phyloP scores from a whole-genome alignment of 2,888 invertebrate genomes.

The Achlya flavicornis region DNA sequence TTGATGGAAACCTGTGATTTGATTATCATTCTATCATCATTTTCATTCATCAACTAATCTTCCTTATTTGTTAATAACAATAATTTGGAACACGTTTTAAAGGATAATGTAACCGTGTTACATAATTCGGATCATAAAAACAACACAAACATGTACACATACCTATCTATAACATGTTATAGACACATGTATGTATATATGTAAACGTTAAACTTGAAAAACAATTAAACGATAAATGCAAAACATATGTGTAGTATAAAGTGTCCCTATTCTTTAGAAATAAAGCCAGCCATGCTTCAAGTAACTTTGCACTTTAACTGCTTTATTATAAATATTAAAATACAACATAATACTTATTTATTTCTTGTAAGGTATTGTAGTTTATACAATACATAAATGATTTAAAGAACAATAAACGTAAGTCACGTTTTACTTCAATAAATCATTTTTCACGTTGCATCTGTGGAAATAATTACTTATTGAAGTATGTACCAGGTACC shows the following conservation, averaged over 20 bases:
- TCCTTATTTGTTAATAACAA: too few relatives aligned
- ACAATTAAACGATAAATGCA: background rate
- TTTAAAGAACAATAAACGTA: background rate
- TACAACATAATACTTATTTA: background rate
- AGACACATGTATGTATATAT: background rate
- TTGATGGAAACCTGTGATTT: too few relatives aligned
- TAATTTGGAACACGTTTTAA: too few relatives aligned
- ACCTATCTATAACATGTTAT: background rate
- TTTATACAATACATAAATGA: background rate
- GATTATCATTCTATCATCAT: too few relatives aligned
- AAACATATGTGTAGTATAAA: background rate
- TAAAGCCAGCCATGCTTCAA: background rate
- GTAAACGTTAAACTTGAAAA: background rate
- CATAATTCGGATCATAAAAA: too few relatives aligned
- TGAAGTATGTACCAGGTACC: too few relatives aligned
- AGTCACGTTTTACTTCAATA: constrained; percentile 12
- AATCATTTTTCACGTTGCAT: constrained; percentile 20
- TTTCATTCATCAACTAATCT: too few relatives aligned
- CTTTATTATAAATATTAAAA: background rate
- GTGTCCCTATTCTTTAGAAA: background rate
- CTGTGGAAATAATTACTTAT: constrained; percentile 16
- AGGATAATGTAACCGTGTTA: too few relatives aligned
- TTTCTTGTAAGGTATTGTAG: background rate
- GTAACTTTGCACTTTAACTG: background rate
- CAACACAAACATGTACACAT: too few relatives aligned